Base-by-base conservation (phyloP, 1,140 invertebrate species). In the Trachymyrmex cornetzi region DNA sequence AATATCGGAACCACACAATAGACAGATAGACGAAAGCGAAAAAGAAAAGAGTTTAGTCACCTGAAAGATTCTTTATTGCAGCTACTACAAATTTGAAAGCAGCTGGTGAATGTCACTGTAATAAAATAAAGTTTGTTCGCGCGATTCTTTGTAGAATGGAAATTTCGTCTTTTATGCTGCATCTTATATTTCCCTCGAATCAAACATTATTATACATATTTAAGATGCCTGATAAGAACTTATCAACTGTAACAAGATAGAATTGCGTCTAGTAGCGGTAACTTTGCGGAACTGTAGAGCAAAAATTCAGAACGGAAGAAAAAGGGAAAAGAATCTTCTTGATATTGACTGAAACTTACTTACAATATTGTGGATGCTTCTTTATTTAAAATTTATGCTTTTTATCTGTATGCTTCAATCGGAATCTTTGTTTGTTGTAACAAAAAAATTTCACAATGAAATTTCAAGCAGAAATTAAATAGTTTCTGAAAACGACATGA, bases 151-250 rank as follows among this genome's bases (percentile, higher is more conserved):
- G 12, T 12, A 11, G 61, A 79, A 22, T 50, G 44, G 44, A 48
- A 79, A 34, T 79, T 50, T 75, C n/a, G 55, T 34, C 30, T 38
- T 34, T 67, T 66, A 53, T 4, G 24, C 1, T 22, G 12, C 24
- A 53, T 34, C 77, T 66, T 67, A 67, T 53, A 66, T 66, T 53
- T 67, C 27, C 61, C 61, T 16, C n/a, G 27, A 79, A 79, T 79
- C 61, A 53, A 67, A 67, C 11, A 12, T 79, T 53, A 79, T 59
- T 75, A 55, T 75, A 44, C 30, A 57, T 19, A 6, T 75, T n/a
- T 7, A 6, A 34, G 55, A 77, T 44, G 7, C n/a, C 27, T 53
- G 27, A 53, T 53, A 67, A 30, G 59, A 79, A 79, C 27, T 79
- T 79, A 79, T 67, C 27, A 12, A 53, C 61, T 14, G 61, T 50